A percentile compares a stretch with the other conserved stretches of the same genome.
Evolutionary conservation across 2,113 vertebrate genomes (phyloP).

Genomic region (Salvelinus sp.): DNA sequence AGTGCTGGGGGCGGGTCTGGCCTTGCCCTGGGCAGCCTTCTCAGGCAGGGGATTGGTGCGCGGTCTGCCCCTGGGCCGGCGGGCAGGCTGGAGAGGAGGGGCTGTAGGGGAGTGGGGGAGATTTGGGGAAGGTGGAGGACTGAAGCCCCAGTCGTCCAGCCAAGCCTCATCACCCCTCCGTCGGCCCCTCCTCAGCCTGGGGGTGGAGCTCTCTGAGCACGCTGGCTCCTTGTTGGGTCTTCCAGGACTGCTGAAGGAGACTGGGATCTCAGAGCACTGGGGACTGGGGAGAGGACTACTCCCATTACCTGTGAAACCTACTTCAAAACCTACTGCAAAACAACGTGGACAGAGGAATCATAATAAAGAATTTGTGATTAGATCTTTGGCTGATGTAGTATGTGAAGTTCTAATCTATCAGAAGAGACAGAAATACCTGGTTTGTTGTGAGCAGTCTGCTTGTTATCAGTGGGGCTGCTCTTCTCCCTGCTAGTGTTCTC

Average conservation of each 20-base stretch:
- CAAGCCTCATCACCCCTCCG: conserved; percentile 70
- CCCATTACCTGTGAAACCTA: conserved; percentile 50
- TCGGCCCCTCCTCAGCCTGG: conserved; percentile 70
- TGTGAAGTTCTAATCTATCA: background rate
- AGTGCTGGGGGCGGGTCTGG: conserved; percentile 23
- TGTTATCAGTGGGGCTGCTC: conserved; percentile 39
- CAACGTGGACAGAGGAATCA: conserved; percentile 16
- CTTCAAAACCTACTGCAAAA: conserved; percentile 35
- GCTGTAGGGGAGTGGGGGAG: conserved; percentile 40
- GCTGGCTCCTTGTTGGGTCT: conserved; percentile 52
- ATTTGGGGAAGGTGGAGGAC: conserved; percentile 59
- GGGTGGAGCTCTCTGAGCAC: conserved; percentile 50
- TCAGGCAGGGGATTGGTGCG: conserved; percentile 68
- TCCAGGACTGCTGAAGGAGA: conserved; percentile 32
- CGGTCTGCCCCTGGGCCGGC: conserved; percentile 74
- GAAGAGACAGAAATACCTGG: conserved; percentile 52
- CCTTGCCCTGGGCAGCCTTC: conserved; percentile 47
- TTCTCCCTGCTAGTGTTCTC: conserved; percentile 53
- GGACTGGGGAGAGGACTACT: conserved; percentile 25
- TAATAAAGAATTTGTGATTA: background rate
- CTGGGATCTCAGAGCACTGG: conserved; percentile 37
- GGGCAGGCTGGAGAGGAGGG: conserved; percentile 45
- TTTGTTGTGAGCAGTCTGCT: conserved; percentile 42
- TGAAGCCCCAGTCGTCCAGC: conserved; percentile 74
- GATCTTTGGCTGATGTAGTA: too few relatives aligned